Base-by-base conservation (phyloP, 2,113 vertebrate species). In the Paralichthys olivaceus region DNA sequence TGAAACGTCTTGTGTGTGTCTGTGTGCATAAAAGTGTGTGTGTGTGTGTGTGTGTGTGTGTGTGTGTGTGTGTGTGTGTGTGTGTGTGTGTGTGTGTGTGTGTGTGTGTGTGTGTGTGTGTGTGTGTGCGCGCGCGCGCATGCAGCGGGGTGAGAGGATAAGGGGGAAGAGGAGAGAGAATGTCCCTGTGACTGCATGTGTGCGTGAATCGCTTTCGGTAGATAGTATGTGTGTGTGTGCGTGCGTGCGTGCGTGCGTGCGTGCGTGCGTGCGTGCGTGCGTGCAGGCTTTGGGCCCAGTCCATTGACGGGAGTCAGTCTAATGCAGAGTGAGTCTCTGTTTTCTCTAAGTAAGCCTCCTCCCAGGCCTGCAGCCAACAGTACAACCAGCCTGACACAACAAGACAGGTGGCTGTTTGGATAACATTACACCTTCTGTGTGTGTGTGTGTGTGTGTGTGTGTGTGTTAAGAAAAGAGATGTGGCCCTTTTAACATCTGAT, bases 391-490 rank as follows among this genome's bases (percentile, higher is more conserved):
- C 78, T 91, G 90, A 90, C 89, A 93, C 89, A 90, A 87, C 91
- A 90, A 84, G 88, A 83, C 87, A 90, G 87, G 88, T 91, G 89
- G 87, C 72, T 91, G 88, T 89, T 92, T 87, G 84, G 82, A 85
- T 89, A 91, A 84, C 83, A 84, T 86, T 88, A 74, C 79, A 85
- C 78, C 76, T 85, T 79, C 57, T 55, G 32, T 53, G 56, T 66
- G n/a, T 60, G 26, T 61, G 59, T 53, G 25, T 68, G 59, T 63
- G 45, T 59, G 63, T 43, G 59, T 23, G n/a, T 28, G 77, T 55
- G 55, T 47, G n/a, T 23, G 14, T 1, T 12, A 67, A 47, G 56
- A 17, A 74, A 14, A 60, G 11, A 64, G 62, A 43, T 13, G 43
- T 15, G 43, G 14, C 3, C 32, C 66, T 77, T 77, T 80, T 53